These are phyloP conservation scores for Scartelaos histophorus DNA, from an alignment of 2,113 vertebrate species.

Conservation along the genomic window DNA sequence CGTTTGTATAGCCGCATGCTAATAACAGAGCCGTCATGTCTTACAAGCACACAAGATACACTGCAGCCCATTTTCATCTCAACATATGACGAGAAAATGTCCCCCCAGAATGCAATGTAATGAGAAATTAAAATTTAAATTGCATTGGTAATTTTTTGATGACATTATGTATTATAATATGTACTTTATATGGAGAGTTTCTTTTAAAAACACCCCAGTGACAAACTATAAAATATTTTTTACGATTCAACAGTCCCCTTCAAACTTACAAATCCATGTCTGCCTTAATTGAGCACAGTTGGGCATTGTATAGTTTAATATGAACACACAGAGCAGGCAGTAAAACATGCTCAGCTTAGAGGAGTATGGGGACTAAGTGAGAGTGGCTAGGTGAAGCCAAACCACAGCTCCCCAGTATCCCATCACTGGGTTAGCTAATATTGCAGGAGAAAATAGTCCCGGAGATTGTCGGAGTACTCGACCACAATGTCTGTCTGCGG, in stretches of 20 bases:
- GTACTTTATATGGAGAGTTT: not conserved
- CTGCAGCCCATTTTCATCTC: not conserved
- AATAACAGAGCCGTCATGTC: not conserved
- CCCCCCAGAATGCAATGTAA: not conserved
- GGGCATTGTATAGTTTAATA: constrained; percentile 35
- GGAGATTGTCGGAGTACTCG: constrained; percentile 48
- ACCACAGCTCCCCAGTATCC: constrained; percentile 39
- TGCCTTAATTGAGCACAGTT: constrained; percentile 9
- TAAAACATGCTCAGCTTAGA: constrained; percentile 31
- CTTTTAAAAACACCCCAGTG: constrained; percentile 2
- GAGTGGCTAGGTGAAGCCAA: constrained; percentile 21
- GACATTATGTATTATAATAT: not conserved
- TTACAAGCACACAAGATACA: constrained; percentile 2
- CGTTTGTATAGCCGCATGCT: constrained; percentile 5
- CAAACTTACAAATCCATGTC: constrained; percentile 5
- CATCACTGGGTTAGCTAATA: constrained; percentile 44
- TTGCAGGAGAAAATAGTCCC: constrained; percentile 52
- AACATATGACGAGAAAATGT: not conserved
- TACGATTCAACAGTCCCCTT: not conserved
- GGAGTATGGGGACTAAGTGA: constrained; percentile 8
- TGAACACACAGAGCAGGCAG: constrained; percentile 33
- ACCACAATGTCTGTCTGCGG: constrained; percentile 58
- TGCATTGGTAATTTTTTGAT: not conserved
- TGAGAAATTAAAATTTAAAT: not conserved
- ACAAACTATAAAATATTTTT: not conserved